Evolutionary conservation across 2,797 vertebrate species (phyloP), one percentile per base, ranked within the genome.

Genomic region (Sebastes diaconus): DNA sequence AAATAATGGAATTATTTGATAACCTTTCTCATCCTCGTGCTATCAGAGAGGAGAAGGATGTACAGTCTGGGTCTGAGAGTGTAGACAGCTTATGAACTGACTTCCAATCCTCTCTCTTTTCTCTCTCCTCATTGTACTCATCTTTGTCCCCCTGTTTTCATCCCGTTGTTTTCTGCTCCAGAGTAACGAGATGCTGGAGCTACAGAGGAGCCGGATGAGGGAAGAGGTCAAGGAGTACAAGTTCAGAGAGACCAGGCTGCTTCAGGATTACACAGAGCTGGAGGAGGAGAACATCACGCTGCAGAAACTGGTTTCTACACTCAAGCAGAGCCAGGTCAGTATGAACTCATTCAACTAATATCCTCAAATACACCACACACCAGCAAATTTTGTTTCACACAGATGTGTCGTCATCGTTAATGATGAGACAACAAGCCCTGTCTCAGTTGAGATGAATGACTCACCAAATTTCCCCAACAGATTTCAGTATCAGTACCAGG

Each of bases 261-360:
- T 99, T 54, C 98, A 99, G 93, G 98, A 99, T 89, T 99, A 99
- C 93, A 99, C 98, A 0, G 98, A 99, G 90, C 96, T 99, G 73
- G 98, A 99, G 87, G 98, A 99, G 86, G 98, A 99, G 94, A 99
- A 99, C 90, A 99, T 99, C 91, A 98, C 97, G 0, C 92, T 99
- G 75, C 98, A 99, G 96, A 99, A 99, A 76, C 94, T 98, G 34
- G 98, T 99, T 86, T 99, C 98, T 46, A 99, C 98, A 0, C 93
- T 95, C 64, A 94, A 93, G 79, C 94, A 95, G 86, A 95, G 83
- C 88, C 94, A 95, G 93, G 95, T 95, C 65, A 55, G 90, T 77
- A 10, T 10, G 6, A 54, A 29, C 11, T 69, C 27, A 11, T 14
- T 20, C 36, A n/a, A 16, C 11, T 30, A 2, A 13, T 25, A 29